Evolutionary conservation across 2,113 vertebrate species (phyloP).

Genomic region (Myotis yumanensis): DNA sequence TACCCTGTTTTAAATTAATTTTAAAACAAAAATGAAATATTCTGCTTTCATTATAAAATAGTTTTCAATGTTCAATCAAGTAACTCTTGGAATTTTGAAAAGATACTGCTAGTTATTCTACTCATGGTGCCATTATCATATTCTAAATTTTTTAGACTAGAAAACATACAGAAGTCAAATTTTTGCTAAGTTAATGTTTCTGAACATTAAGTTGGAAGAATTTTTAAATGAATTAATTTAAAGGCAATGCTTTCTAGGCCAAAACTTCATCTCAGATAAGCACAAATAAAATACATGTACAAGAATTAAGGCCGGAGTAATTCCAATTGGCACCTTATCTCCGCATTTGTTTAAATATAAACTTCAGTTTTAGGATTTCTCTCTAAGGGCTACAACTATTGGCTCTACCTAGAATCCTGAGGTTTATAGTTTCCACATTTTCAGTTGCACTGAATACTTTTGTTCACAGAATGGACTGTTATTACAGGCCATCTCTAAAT

Average conservation of each 20-base stretch:
- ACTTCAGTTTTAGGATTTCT: not conserved
- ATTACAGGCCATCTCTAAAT: not conserved
- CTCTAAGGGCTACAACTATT: not conserved
- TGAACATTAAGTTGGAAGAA: not conserved
- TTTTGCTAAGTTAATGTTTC: not conserved
- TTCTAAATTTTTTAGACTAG: not conserved
- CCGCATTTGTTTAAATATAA: not conserved
- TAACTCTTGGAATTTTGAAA: not conserved
- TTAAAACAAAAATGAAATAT: not conserved
- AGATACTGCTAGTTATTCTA: not conserved
- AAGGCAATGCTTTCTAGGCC: not conserved
- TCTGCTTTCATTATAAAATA: not conserved
- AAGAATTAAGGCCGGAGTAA: not conserved
- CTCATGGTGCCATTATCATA: not conserved
- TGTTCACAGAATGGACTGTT: not conserved
- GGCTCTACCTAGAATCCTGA: not conserved
- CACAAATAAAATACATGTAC: not conserved
- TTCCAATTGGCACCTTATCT: not conserved
- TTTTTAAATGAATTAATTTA: not conserved
- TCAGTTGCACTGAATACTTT: not conserved
- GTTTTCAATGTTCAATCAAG: not conserved
- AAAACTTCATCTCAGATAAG: slow-evolving; percentile 26
- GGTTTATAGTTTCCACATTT: not conserved
- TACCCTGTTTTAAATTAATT: not conserved
- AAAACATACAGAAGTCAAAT: not conserved